Evolutionary conservation across 1,140 invertebrate species (phyloP).

Genomic region (Orchestia grillus): DNA sequence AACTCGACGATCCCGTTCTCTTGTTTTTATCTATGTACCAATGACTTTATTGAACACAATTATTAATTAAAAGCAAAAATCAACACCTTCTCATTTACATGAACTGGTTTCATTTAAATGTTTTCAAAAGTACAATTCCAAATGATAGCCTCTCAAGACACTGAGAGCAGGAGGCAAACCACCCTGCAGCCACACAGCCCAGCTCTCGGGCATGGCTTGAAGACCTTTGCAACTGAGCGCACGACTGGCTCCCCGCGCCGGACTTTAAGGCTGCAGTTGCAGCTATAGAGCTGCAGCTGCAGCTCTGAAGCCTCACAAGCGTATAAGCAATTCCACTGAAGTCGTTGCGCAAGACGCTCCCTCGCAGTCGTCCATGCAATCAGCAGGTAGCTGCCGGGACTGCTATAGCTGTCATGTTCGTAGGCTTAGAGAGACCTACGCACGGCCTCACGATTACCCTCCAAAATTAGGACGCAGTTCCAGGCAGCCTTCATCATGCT

Average conservation of each 20-base stretch:
- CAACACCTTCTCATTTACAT: no score
- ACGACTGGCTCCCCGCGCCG: background rate
- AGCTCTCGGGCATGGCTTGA: background rate
- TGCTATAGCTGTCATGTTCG: conserved; percentile 33
- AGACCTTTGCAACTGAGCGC: background rate
- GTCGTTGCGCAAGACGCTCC: background rate
- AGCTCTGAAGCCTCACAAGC: background rate
- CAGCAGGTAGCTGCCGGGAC: background rate
- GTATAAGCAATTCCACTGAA: conserved; percentile 19
- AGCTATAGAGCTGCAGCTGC: background rate
- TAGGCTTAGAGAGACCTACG: background rate
- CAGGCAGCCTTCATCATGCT: background rate
- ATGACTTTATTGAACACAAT: no score
- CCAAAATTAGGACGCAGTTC: background rate
- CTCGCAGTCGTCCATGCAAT: conserved; percentile 26
- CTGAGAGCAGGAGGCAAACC: background rate
- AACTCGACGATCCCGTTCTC: no score
- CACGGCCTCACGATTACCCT: background rate
- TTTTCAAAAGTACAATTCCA: background rate
- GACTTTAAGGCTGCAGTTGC: background rate
- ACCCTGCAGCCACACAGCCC: no score
- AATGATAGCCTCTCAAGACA: background rate
- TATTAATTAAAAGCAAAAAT: no score
- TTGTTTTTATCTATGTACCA: no score
- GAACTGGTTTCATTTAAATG: no score